Percentiles rank a stretch among this genome's conserved stretches.
Conservation (phyloP, 2,888 invertebrate genomes). For the Apodemia hepburni region DNA sequence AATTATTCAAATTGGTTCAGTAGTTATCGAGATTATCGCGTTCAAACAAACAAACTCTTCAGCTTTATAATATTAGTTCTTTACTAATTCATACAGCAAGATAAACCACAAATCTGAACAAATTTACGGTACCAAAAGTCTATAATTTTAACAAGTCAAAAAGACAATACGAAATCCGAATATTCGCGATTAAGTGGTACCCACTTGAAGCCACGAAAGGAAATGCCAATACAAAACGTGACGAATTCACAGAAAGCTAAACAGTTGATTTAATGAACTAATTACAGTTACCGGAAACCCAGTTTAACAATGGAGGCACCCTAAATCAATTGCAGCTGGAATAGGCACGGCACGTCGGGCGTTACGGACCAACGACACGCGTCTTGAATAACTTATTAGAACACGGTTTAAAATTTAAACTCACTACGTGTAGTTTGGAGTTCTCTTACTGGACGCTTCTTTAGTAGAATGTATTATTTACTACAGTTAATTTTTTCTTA, state of each 20-base stretch:
- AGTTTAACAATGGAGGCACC: slow-evolving; percentile 8
- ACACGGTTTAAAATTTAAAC: not conserved
- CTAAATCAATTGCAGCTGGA: slow-evolving; percentile 10
- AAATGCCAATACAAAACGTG: not conserved
- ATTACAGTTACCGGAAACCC: slow-evolving; percentile 9
- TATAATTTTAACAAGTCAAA: too few relatives aligned
- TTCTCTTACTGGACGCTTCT: not conserved
- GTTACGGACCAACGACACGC: slow-evolving; percentile 3
- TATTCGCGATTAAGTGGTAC: too few relatives aligned
- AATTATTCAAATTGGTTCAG: too few relatives aligned
- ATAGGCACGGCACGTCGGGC: slow-evolving; percentile 1
- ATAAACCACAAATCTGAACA: too few relatives aligned
- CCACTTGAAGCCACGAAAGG: too few relatives aligned
- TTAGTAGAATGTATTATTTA: not conserved
- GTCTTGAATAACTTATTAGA: slow-evolving; percentile 1
- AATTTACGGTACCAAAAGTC: too few relatives aligned
- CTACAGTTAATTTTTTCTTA: too few relatives aligned
- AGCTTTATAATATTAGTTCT: too few relatives aligned
- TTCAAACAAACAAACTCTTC: too few relatives aligned
- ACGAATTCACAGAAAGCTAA: slow-evolving; percentile 3
- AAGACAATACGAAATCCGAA: too few relatives aligned
- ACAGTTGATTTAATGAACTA: slow-evolving; percentile 9
- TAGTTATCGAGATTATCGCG: too few relatives aligned
- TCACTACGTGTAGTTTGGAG: not conserved
- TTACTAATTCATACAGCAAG: too few relatives aligned